Evolutionary conservation across 2,797 vertebrate species (phyloP).

Genomic region (Remorina albescens): DNA sequence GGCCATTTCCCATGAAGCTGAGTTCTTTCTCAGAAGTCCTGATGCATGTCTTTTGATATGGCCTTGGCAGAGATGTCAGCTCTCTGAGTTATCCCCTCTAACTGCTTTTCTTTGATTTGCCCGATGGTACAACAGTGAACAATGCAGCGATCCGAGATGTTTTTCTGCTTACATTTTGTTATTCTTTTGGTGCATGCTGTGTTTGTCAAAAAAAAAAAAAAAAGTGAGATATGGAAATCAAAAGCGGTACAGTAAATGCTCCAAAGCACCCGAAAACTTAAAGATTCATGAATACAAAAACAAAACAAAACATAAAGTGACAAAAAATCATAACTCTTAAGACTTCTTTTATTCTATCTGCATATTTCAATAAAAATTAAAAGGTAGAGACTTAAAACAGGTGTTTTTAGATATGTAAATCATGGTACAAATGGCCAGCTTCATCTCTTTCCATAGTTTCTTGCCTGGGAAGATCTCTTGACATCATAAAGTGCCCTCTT

Average conservation of each 20-base stretch:
- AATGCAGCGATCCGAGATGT: neutral
- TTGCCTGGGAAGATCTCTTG: conserved; percentile 10
- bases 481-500: conserved; percentile 6
- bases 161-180: neutral
- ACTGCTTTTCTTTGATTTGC: neutral
- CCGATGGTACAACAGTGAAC: neutral
- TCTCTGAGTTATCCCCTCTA: neutral
- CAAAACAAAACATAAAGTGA: neutral
- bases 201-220: neutral
- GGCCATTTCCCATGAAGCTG: neutral
- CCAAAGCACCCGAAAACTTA: neutral
- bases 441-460: conserved; percentile 1
- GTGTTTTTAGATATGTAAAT: neutral
- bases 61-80: neutral
- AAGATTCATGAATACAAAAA: neutral
- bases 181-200: neutral
- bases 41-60: neutral
- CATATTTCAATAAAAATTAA: neutral
- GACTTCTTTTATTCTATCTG: neutral
- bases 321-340: neutral
- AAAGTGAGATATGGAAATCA: neutral
- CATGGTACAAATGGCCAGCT: neutral
- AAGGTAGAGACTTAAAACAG: neutral
- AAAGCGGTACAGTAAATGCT: neutral
- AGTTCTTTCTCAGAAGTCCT: neutral